Evolutionary conservation across 2,888 invertebrate species (phyloP).

Genomic region (Plebejus argus): DNA sequence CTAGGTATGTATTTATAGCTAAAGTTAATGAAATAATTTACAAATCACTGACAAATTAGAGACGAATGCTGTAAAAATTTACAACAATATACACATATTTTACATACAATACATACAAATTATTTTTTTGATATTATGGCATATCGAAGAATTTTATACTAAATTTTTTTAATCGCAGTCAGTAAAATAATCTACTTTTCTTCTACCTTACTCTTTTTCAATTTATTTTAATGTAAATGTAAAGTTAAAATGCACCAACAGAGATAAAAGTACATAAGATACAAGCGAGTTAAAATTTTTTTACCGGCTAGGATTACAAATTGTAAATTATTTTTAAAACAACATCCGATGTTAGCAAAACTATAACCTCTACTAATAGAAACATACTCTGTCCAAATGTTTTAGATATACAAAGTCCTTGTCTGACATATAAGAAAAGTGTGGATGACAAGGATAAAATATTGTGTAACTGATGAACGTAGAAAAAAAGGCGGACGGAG

Average conservation of each 20-base stretch:
- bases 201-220: no score
- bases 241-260: no score
- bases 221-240: no score
- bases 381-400: no score
- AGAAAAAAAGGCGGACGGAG: no score
- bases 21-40: neutral
- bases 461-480: no score
- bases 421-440: no score
- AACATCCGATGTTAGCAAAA: no score
- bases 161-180: neutral
- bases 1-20: neutral
- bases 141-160: neutral
- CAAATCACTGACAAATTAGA: neutral
- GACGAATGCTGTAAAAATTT: neutral
- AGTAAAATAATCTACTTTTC: neutral
- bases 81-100: conserved; percentile 3
- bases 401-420: no score
- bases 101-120: neutral
- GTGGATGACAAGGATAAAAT: no score
- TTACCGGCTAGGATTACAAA: neutral
- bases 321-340: neutral
- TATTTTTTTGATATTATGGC: neutral
- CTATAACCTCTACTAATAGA: no score
- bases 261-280: no score
- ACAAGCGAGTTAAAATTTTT: neutral